phyloP scores from a whole-genome alignment of 1,140 invertebrate genomes.

The Zaprionus kolodkinae region DNA sequence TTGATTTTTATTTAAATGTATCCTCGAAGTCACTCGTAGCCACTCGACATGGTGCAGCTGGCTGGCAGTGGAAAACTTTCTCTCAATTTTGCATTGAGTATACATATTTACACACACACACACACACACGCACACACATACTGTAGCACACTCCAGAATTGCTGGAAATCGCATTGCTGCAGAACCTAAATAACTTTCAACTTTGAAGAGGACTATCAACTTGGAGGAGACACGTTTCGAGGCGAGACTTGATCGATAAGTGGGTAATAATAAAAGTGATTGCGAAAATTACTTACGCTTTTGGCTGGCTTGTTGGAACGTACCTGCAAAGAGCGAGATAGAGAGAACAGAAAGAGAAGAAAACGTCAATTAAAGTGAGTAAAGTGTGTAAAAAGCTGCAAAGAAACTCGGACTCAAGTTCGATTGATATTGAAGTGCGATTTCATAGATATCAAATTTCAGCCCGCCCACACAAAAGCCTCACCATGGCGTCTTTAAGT shows the following conservation, averaged over 20 bases:
- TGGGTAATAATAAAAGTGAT: slow-evolving; percentile 63
- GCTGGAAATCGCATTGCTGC: slow-evolving; percentile 24
- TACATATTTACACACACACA: slow-evolving; percentile 20
- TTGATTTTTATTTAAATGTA: slow-evolving; percentile 36
- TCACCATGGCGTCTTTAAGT: slow-evolving; percentile 18
- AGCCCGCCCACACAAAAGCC: slow-evolving; percentile 14
- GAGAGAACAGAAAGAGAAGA: not conserved
- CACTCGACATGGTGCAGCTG: slow-evolving; percentile 9
- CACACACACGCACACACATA: not conserved
- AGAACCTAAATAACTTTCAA: slow-evolving; percentile 28
- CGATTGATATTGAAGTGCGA: slow-evolving; percentile 42
- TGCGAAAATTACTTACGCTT: slow-evolving; percentile 72
- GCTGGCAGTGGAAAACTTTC: slow-evolving; percentile 14
- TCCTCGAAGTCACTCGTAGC: slow-evolving; percentile 16
- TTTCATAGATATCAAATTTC: slow-evolving; percentile 57
- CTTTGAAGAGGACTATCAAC: slow-evolving; percentile 24
- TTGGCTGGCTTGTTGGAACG: slow-evolving; percentile 64
- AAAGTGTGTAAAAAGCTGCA: not conserved
- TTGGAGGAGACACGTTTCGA: slow-evolving; percentile 53
- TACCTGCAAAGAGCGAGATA: slow-evolving; percentile 65
- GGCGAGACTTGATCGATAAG: slow-evolving; percentile 68
- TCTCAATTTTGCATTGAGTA: slow-evolving; percentile 7
- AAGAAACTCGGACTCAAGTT: slow-evolving; percentile 18
- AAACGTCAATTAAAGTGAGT: slow-evolving; percentile 50
- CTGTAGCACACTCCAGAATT: not conserved